Base-by-base conservation (phyloP, 2,797 vertebrate genomes). In the Typhlichthys eigenmanni region DNA sequence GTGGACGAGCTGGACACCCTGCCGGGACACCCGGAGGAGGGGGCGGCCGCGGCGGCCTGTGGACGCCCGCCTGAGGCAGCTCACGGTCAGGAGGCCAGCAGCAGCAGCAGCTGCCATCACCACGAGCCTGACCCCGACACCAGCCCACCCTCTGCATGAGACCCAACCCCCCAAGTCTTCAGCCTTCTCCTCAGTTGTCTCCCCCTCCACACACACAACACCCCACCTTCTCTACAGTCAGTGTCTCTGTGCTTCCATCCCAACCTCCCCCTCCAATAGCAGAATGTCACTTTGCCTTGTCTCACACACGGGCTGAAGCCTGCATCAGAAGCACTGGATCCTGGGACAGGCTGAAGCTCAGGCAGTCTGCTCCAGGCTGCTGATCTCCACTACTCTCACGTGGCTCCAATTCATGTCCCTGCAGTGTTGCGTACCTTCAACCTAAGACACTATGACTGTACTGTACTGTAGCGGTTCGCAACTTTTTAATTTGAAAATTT, bases 1-100 rank as follows among this genome's bases (percentile, higher is more conserved):
- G 96, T 96, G 75, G 97, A 99, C 0, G 97, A 99, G 88, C 88
- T 99, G 83, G 96, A 99, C 89, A 94, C 92, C 51, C 90, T 96
- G 52, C 94, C 94, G 45, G 92, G 84, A 56, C 93, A 93, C 0
- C 92, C 91, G 83, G 55, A 0, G 55, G 52, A 49, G 3, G 58
- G 49, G 5, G 14, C 47, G 8, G 46, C 46, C 17, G 0, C 6
- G 45, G 43, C 45, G 12, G 54, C n/a, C 6, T 34, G 38, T 32
- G 47, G 47, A 48, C 47, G 12, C 47, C 47, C 11, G 1, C 12
- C 47, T 12, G 10, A 29, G 24, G 24, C 47, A 13, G n/a, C 29
- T 45, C 59, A 61, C 14, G 47, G 38, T 14, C n/a, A 14, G 13
- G 48, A 14, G 58, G 50, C 55, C 61, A 79, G 72, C 87, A 80